Base-by-base conservation (phyloP, 2,888 invertebrate genomes). In the Eupeodes latifasciatus region DNA sequence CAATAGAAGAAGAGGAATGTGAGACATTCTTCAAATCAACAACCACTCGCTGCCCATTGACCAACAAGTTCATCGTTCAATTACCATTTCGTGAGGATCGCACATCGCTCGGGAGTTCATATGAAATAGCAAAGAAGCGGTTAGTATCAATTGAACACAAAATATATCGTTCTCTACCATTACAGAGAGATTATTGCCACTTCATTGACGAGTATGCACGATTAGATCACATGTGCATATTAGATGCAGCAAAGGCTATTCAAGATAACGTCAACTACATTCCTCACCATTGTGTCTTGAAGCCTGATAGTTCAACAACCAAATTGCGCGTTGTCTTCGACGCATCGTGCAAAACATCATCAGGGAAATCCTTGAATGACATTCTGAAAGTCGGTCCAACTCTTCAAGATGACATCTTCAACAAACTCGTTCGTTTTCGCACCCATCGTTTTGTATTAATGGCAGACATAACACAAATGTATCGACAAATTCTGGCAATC, bases 121-220 rank as follows among this genome's bases (percentile, higher is more conserved):
- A 71, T 62, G 53, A 62, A 2, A 71, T 62, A 12, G 79, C 79
- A 9, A 71, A 47, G n/a, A 79, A 71, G 1, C 61, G 62, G 44
- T 71, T 79, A 79, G 61, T 71, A 79, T 71, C 79, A 40, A 62
- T 79, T 14, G 79, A 79, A 62, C 44, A 44, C 6, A 79, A 62
- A 62, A n/a, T 62, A 79, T 55, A 61, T 71, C 69, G 71, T 55
- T 71, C 79, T 55, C 47, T 53, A 71, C 62, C 71, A 34, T 62
- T 62, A 10, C 71, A 71, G 55, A 64, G 12, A 57, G 76, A 66
- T 77, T 79, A 79, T 62, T 55, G 34, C 34, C 62, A 71, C 11
- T 71, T 71, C 11, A 34, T 71, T 44, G 71, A 71, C 27, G 78
- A 78, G 16, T 78, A 69, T 11, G 61, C 34, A 62, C 40, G 67